Base-by-base conservation (phyloP, 1,140 invertebrate genomes). In the Ceratosolen solmsi region DNA sequence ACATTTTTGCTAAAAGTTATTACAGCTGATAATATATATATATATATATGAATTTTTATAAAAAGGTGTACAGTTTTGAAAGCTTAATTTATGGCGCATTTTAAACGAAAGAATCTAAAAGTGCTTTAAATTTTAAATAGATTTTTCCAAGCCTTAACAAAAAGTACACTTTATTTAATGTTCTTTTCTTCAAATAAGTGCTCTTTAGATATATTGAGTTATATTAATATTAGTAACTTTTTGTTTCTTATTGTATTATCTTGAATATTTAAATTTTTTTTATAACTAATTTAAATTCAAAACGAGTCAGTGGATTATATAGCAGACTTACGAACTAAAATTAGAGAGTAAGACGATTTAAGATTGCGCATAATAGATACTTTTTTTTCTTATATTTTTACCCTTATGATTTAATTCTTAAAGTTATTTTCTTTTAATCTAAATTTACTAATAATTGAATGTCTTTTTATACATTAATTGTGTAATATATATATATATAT, bases 71-170 rank as follows among this genome's bases (percentile, higher is more conserved):
- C 56, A 27, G 56, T 15, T 60, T 60, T 60, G 56, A 11, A 60
- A 60, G n/a, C 0, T 60, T 60, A 38, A 68, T 68, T 68, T 22
- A 33, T 56, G 25, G 25, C 3, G 30, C 8, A 11, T 22, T 68
- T 58, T 13, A 38, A 33, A 74, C 33, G 20, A 30, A 22, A 72
- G 1, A 51, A 58, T 73, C 22, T 22, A n/a, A 71, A 56, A 46
- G 9, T 78, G 58, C 5, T 60, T 60, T 60, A 60, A 60, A 60
- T 60, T 60, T 60, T 27, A 60, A 60, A 60, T 60, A 30, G n/a
- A 60, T 60, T 60, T 60, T 60, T 60, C 56, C 9, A 13, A n/a
- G 27, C 56, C n/a, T 56, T 60, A 56, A 8, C 41, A 60, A 60
- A 27, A 60, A 60, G 25, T 27, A 9, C n/a, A 27, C 56, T 60